Conservation (phyloP, 1,140 invertebrate species). For the Euschistus heros region DNA sequence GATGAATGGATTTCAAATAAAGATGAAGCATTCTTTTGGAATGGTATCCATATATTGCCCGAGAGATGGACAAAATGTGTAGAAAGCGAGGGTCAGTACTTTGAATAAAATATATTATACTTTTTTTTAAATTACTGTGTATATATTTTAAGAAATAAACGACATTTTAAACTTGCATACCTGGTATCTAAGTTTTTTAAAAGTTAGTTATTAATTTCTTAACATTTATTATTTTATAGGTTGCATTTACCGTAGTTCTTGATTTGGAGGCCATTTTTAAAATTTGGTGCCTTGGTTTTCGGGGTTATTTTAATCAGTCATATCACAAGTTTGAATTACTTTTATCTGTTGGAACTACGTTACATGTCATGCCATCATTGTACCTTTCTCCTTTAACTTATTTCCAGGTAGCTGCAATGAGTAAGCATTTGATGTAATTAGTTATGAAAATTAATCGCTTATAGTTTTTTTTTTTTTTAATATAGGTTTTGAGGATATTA, state of each 20-base stretch:
- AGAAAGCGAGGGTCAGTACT: too few relatives aligned
- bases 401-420: constrained; percentile 64
- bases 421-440: background rate
- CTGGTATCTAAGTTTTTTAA: constrained; percentile 11
- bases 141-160: too few relatives aligned
- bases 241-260: constrained; percentile 89
- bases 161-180: too few relatives aligned
- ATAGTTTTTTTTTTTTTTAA: constrained; percentile 26
- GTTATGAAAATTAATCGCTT: background rate
- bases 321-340: constrained; percentile 97
- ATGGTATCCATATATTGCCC: too few relatives aligned
- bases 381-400: constrained; percentile 92
- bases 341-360: constrained; percentile 84
- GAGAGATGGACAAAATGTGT: too few relatives aligned
- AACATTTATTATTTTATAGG: constrained; percentile 39
- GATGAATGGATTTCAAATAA: too few relatives aligned
- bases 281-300: constrained; percentile 92
- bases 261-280: constrained; percentile 94
- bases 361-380: constrained; percentile 84
- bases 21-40: too few relatives aligned
- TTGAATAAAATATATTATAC: too few relatives aligned
- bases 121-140: too few relatives aligned
- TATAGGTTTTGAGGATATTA: constrained; percentile 83
- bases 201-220: constrained; percentile 14
- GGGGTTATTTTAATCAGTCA: constrained; percentile 89